Percentiles rank a stretch among this genome's conserved stretches.
Conservation (phyloP, 2,888 invertebrate genomes). For the Limnephilus lunatus region DNA sequence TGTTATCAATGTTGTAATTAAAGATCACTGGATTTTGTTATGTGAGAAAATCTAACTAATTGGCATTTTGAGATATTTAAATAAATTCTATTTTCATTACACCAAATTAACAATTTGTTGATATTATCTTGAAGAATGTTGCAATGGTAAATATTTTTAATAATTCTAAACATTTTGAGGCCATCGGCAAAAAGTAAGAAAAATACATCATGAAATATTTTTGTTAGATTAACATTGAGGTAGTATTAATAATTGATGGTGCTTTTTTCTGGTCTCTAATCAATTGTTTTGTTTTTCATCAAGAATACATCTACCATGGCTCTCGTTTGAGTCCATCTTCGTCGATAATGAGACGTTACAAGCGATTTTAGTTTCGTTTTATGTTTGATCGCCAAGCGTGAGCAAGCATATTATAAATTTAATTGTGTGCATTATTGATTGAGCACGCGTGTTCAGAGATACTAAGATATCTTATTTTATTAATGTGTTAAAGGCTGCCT, state of each 20-base stretch:
- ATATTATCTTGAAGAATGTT: no score
- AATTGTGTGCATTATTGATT: not conserved
- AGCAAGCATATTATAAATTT: not conserved
- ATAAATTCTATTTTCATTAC: no score
- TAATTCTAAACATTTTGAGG: no score
- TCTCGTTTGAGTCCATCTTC: not conserved
- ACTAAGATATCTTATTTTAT: not conserved
- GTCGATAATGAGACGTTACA: not conserved
- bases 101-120: no score
- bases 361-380: not conserved
- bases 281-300: not conserved
- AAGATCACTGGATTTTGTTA: no score
- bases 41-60: no score
- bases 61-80: no score
- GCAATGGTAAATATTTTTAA: no score
- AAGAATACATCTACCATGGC: not conserved
- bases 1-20: no score
- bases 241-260: no score
- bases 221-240: not conserved
- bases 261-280: not conserved
- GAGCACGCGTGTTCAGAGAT: not conserved
- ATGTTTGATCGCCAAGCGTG: not conserved
- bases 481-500: not conserved
- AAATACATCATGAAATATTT: no score
- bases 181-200: no score